phyloP scores from a whole-genome alignment of 2,888 invertebrate species.

The Caenorhabditis imperialis region DNA sequence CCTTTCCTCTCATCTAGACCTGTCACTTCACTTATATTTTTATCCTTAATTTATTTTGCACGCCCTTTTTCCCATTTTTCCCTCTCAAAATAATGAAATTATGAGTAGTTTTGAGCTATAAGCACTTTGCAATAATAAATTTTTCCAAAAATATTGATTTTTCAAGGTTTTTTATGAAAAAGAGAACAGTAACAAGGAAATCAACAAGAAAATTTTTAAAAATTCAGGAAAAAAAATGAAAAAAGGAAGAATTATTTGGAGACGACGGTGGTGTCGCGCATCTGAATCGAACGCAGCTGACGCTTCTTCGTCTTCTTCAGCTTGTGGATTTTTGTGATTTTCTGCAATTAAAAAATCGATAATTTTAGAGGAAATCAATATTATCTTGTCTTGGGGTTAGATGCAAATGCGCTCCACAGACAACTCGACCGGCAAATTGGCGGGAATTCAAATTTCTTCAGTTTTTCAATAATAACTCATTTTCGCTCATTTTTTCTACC shows the following conservation, averaged over 20 bases:
- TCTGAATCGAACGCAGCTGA: constrained; percentile 72
- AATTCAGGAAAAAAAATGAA: not conserved
- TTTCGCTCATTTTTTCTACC: too few relatives aligned
- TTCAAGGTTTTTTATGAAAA: not conserved
- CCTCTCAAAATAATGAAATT: not conserved
- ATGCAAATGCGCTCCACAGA: too few relatives aligned
- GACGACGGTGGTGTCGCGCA: constrained; percentile 65
- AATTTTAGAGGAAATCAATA: too few relatives aligned
- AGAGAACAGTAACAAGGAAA: too few relatives aligned
- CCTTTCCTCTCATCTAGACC: not conserved
- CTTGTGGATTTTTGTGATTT: constrained; percentile 72
- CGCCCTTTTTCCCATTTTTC: not conserved
- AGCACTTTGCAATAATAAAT: constrained; percentile 6
- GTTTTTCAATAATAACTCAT: too few relatives aligned
- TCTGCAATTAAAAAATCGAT: constrained; percentile 47
- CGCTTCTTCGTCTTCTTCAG: constrained; percentile 75
- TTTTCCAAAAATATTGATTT: too few relatives aligned
- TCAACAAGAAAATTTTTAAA: constrained; percentile 6
- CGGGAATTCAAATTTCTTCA: too few relatives aligned
- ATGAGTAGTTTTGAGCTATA: constrained; percentile 42
- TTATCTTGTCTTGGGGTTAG: too few relatives aligned
- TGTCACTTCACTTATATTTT: constrained; percentile 14
- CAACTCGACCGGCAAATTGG: too few relatives aligned
- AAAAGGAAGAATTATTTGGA: constrained; percentile 22
- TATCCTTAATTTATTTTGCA: not conserved